Conservation (phyloP, 2,113 vertebrate genomes). For the Bubo blakistoni region DNA sequence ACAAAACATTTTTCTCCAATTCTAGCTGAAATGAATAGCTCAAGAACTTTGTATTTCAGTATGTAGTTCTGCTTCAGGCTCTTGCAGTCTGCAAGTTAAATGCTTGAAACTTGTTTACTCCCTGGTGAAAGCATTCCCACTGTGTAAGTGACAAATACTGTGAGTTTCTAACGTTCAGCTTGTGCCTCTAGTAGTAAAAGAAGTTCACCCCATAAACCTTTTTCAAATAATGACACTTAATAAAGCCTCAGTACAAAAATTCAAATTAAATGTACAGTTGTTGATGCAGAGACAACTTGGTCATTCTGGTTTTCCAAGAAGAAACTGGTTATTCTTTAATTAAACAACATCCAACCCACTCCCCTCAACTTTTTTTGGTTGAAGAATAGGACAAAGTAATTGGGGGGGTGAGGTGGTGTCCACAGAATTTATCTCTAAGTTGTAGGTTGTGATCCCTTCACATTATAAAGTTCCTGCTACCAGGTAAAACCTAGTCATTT, state of each 20-base stretch:
- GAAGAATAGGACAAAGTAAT: neutral
- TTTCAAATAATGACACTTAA: neutral
- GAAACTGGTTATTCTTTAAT: neutral
- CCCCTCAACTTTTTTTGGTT: fast-evolving
- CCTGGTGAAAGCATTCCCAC: neutral
- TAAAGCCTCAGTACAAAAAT: neutral
- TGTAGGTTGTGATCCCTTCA: neutral
- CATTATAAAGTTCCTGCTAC: neutral
- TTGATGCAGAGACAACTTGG: neutral
- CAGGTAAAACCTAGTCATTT: neutral
- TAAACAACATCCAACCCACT: neutral
- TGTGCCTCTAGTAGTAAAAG: neutral
- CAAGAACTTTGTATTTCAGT: neutral
- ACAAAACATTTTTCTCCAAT: neutral
- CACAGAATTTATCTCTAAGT: neutral
- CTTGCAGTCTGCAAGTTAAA: neutral
- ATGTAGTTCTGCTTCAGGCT: neutral
- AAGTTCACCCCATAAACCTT: neutral
- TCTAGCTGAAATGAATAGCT: neutral
- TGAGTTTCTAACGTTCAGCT: neutral
- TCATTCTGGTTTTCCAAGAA: neutral
- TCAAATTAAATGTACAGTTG: neutral
- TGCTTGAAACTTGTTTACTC: neutral
- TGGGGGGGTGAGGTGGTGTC: neutral
- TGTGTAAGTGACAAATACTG: neutral